phyloP scores from a whole-genome alignment of 2,113 vertebrate species.

The Corynorhinus townsendii region DNA sequence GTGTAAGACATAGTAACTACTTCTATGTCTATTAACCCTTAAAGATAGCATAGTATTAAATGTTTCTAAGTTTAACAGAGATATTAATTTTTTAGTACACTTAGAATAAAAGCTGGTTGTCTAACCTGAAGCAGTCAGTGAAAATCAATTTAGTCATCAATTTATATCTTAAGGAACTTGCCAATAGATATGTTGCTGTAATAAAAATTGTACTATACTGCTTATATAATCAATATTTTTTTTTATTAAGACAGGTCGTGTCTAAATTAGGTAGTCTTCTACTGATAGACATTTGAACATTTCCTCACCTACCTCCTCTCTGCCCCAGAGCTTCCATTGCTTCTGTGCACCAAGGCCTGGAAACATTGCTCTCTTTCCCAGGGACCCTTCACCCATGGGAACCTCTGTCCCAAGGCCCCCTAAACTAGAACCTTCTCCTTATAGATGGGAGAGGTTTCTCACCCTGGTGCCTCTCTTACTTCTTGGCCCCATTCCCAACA shows the following conservation, averaged over 20 bases:
- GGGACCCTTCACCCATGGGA: accelerated
- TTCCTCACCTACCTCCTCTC: neutral
- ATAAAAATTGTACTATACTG: constrained; percentile 25
- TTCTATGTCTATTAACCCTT: constrained; percentile 6
- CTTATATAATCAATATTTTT: constrained; percentile 20
- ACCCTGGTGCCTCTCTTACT: neutral
- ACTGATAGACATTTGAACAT: neutral
- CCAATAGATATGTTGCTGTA: constrained; percentile 11
- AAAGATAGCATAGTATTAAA: constrained; percentile 26
- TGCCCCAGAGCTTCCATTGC: neutral
- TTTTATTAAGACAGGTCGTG: neutral
- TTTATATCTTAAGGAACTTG: constrained; percentile 41
- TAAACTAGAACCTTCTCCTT: neutral
- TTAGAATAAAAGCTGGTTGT: constrained; percentile 53
- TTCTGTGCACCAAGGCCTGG: neutral
- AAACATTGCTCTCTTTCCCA: neutral
- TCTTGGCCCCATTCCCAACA: neutral
- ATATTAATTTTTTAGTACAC: constrained; percentile 63
- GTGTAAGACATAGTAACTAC: neutral
- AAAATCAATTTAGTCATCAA: constrained; percentile 55
- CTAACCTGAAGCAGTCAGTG: constrained; percentile 17
- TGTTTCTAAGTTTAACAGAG: constrained; percentile 31
- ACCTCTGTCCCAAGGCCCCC: too few species aligned
- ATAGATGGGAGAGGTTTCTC: neutral
- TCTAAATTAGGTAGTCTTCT: neutral